Evolutionary conservation across 2,797 vertebrate genomes (phyloP).

Genomic region (Amblyopsis hoosieri): DNA sequence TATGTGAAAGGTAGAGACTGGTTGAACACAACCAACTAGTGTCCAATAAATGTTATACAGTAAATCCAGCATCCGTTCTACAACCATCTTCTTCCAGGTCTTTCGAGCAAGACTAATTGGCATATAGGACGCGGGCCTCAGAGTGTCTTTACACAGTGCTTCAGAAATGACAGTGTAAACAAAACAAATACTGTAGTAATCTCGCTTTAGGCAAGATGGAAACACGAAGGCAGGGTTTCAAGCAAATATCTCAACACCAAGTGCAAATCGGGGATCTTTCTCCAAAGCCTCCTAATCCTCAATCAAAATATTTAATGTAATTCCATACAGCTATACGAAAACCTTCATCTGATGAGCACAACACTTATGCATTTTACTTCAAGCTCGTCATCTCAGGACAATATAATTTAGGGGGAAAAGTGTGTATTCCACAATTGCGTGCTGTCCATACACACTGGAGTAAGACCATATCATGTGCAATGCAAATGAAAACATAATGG

Average conservation of each 20-base stretch:
- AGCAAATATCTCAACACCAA: not conserved
- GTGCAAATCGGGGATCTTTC: not conserved
- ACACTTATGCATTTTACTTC: not conserved
- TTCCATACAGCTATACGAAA: not conserved
- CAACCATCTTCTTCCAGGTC: no score
- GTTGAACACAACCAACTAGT: not conserved
- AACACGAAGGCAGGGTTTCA: not conserved
- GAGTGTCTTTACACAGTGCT: not conserved
- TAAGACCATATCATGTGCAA: not conserved
- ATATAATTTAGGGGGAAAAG: not conserved
- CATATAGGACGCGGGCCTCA: no score
- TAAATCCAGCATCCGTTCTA: not conserved
- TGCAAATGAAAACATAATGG: not conserved
- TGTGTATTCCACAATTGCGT: constrained; percentile 6
- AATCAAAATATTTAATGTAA: not conserved
- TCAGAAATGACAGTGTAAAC: not conserved
- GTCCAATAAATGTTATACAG: not conserved
- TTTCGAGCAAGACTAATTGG: not conserved
- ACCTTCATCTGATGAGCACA: not conserved
- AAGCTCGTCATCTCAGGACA: constrained; percentile 8
- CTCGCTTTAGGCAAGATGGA: not conserved
- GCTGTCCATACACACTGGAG: not conserved
- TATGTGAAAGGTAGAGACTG: not conserved
- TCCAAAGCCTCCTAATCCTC: constrained; percentile 1
- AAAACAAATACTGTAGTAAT: not conserved